Evolutionary conservation across 2,113 vertebrate genomes (phyloP).

Genomic region (Hemicordylus capensis): DNA sequence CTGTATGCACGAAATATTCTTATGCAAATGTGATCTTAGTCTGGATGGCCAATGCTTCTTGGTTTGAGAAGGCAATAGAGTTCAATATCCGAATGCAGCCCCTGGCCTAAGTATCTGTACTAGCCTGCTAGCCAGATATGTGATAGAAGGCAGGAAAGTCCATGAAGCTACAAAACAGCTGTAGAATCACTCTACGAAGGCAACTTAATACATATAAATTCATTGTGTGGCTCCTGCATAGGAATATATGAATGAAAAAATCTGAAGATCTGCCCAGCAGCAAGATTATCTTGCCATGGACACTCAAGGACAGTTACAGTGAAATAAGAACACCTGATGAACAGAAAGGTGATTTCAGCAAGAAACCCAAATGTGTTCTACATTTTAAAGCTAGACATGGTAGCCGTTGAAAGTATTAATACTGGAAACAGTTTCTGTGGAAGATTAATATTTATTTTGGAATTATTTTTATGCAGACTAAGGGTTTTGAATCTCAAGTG

Average conservation of each 20-base stretch:
- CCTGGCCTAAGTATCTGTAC: slow-evolving; percentile 7
- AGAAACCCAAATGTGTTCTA: neutral
- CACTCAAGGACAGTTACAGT: neutral
- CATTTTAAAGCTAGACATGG: neutral
- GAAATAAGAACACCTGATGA: neutral
- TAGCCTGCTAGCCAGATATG: slow-evolving; percentile 4
- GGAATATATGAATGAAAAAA: neutral
- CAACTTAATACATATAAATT: neutral
- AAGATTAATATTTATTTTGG: neutral
- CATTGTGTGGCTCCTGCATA: slow-evolving; percentile 3
- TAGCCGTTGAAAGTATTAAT: neutral
- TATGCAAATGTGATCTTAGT: no score
- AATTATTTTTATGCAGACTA: neutral
- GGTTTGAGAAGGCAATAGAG: slow-evolving; percentile 14
- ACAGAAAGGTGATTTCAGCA: neutral
- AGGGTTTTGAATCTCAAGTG: no score
- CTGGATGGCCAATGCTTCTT: neutral
- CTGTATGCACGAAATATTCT: no score
- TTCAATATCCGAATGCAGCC: slow-evolving; percentile 2
- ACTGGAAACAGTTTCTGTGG: neutral
- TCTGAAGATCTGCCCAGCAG: neutral
- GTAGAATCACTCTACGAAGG: neutral
- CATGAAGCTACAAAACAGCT: neutral
- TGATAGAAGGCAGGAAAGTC: slow-evolving; percentile 3
- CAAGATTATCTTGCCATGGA: neutral